Evolutionary conservation across 2,888 invertebrate genomes (phyloP), one percentile per base, ranked within the genome.

Genomic region (Choristoneura rosaceana): DNA sequence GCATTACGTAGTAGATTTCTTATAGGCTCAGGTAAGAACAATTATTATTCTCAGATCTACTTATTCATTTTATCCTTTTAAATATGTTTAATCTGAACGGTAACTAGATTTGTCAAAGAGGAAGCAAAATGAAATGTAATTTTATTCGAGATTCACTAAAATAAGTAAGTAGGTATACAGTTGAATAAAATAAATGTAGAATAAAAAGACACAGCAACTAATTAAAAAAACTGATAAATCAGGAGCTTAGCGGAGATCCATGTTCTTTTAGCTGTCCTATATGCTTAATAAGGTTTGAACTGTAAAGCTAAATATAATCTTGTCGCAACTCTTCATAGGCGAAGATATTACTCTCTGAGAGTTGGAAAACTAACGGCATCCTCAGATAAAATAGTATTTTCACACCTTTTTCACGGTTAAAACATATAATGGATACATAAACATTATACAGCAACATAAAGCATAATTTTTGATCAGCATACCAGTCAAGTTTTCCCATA

Each of bases 331-430:
- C 52, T 25, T 10, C 8, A 61, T 41, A 33, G 9, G 14, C 45
- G 45, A 66, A 55, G 15, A 50, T 34, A 4, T 15, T 38, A 17
- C n/a, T 38, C 38, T 4, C 33, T 14, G 55, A 8, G 15, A 41
- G 5, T 52, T 15, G 12, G n/a, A 62, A 63, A 64, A 55, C n/a
- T 62, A 71, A 71, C 71, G 58, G 71, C 14, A 55, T 12, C 25
- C 14, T 38, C 59, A 10, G n/a, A 33, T 61, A 45, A 15, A 58
- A 66, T 41, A 62, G 52, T 66, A 66, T 14, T 55, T 62, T 70
- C 74, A 68, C 67, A 74, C 67, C 59, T 70, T 73, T 69, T 70
- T 70, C 70, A 70, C 58, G 67, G 59, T 25, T 25, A n/a, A 68
- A 47, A 67, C 68, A 61, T 52, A 45, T 38, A 69, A 73, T 41